Conservation (phyloP, 2,888 invertebrate genomes). For the Aplocera efformata region DNA sequence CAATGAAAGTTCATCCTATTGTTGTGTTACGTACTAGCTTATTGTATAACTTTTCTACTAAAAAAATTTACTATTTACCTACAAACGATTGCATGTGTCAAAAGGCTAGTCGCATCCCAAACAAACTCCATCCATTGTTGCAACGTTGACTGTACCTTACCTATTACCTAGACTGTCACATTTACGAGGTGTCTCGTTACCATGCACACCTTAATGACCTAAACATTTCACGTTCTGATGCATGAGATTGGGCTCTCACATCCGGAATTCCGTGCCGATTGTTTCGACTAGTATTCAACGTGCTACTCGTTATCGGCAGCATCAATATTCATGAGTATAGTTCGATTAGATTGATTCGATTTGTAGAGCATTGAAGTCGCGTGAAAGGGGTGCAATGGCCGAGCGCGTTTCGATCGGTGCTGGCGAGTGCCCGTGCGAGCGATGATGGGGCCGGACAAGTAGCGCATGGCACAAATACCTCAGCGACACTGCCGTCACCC, state of each 20-base stretch:
- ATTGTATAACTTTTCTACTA: constrained; percentile 24
- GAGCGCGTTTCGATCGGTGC: constrained; percentile 48
- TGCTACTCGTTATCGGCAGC: constrained; percentile 34
- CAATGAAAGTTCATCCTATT: constrained; percentile 26
- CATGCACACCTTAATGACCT: constrained; percentile 5
- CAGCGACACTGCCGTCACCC: constrained; percentile 45
- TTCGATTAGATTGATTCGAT: constrained; percentile 63
- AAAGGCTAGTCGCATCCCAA: constrained; percentile 3
- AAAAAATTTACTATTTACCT: constrained; percentile 24
- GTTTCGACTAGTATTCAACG: constrained; percentile 37
- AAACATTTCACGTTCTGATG: constrained; percentile 15
- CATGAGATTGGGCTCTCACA: constrained; percentile 28
- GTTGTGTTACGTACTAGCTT: constrained; percentile 20
- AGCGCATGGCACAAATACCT: constrained; percentile 69
- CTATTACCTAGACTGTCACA: not conserved
- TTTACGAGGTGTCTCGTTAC: constrained; percentile 4
- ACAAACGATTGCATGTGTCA: constrained; percentile 6
- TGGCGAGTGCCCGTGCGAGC: constrained; percentile 31
- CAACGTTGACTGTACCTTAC: constrained; percentile 1
- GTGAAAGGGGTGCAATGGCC: constrained; percentile 78
- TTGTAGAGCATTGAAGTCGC: constrained; percentile 74
- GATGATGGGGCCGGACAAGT: constrained; percentile 47
- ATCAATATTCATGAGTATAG: constrained; percentile 62
- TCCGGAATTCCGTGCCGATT: constrained; percentile 45
- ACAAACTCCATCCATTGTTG: constrained; percentile 7